Conservation (phyloP, 2,888 invertebrate genomes). For the Campaea margaritaria region DNA sequence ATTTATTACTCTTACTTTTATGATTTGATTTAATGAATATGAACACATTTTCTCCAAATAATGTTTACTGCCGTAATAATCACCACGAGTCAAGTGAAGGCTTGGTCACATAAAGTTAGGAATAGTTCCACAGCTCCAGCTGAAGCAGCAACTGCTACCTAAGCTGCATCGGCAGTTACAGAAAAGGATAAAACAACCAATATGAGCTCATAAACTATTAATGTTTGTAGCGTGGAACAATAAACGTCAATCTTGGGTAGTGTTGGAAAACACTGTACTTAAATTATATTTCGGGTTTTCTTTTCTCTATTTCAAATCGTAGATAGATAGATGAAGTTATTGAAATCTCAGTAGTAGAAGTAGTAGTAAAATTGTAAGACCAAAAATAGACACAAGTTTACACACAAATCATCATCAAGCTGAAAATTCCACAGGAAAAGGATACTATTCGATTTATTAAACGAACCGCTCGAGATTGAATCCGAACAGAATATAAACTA, state of each 20-base stretch:
- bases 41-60: constrained; percentile 5
- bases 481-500: neutral
- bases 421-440: neutral
- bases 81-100: constrained; percentile 13
- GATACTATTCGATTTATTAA: neutral
- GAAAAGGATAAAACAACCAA: constrained; percentile 44
- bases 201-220: constrained; percentile 41
- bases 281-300: too few relatives aligned
- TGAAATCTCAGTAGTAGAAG: constrained; percentile 4
- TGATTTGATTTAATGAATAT: constrained; percentile 12
- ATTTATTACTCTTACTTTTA: constrained; percentile 5
- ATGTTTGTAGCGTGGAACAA: constrained; percentile 50
- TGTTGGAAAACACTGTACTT: constrained; percentile 33
- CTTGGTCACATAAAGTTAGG: constrained; percentile 7
- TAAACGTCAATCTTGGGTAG: constrained; percentile 53
- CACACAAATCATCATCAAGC: neutral
- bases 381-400: neutral
- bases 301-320: too few relatives aligned
- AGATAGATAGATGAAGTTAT: too few relatives aligned
- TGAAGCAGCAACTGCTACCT: constrained; percentile 2
- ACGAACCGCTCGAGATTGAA: neutral
- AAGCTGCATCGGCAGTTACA: constrained; percentile 23
- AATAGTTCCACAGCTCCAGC: constrained; percentile 6
- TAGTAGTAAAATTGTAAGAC: too few relatives aligned
- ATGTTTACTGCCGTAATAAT: constrained; percentile 16